Evolutionary conservation across 2,888 invertebrate genomes (phyloP).

Genomic region (Macrophya alboannulata): DNA sequence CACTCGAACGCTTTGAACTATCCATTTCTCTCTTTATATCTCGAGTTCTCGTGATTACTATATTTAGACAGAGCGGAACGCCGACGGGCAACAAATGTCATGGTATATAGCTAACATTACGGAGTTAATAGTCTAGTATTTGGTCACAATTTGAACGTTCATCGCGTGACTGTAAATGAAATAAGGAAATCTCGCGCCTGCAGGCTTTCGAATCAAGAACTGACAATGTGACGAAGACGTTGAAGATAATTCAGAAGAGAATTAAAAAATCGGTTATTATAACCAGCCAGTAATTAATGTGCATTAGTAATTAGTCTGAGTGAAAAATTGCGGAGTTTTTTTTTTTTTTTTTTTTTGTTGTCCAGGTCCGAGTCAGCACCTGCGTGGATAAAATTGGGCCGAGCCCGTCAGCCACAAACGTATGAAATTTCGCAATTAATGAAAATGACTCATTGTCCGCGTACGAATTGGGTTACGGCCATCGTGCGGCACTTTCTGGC

Average conservation of each 20-base stretch:
- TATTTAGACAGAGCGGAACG: constrained; percentile 41
- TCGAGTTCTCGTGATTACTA: constrained; percentile 40
- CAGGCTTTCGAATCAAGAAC: background rate
- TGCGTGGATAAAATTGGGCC: background rate
- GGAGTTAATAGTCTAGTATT: constrained; percentile 35
- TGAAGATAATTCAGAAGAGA: too few relatives aligned
- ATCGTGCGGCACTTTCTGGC: background rate
- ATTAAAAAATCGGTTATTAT: background rate
- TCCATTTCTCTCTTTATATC: background rate
- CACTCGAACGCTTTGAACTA: background rate
- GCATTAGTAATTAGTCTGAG: background rate
- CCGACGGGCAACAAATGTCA: constrained; percentile 44
- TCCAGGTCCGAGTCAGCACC: background rate
- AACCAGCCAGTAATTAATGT: too few relatives aligned
- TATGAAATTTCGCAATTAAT: constrained; percentile 30
- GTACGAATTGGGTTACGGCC: constrained; percentile 38
- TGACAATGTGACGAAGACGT: background rate
- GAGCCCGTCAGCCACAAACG: background rate
- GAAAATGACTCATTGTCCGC: constrained; percentile 27
- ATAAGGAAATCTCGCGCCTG: background rate
- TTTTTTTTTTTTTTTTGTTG: background rate
- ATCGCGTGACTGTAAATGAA: constrained; percentile 14
- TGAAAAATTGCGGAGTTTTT: background rate
- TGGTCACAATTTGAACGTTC: constrained; percentile 32
- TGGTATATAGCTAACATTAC: constrained; percentile 35